Evolutionary conservation across 2,113 vertebrate genomes (phyloP), one percentile per base, ranked within the genome.

Genomic region (Origma solitaria): DNA sequence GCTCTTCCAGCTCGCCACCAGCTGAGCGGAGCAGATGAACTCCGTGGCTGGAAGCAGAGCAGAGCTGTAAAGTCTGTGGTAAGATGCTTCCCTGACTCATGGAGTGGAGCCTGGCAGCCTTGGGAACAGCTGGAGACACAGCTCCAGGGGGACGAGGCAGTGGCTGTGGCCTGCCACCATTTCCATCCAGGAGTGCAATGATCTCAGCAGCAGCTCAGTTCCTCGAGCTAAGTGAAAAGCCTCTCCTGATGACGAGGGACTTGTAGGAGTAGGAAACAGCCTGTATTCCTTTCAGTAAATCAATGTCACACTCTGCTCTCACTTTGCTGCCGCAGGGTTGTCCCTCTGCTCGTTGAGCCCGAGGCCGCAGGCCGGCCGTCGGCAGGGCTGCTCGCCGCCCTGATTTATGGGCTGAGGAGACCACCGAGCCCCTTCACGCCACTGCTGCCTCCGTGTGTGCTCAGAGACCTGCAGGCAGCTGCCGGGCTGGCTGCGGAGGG

Each of bases 121-220:
- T 2, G 1, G 86, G 86, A 57, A 47, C 78, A 25, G 92, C 94
- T 83, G 76, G 81, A 86, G 90, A 56, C 8, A 1, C 13, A 91
- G 83, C 50, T 25, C 47, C 78, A 25, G 73, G 0, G 66, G 64
- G 35, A 75, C 51, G 17, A 35, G 62, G 38, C 72, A 19, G 37
- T 1, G 3, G 45, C 75, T 3, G 1, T 1, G 1, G 15, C 0
- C 0, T 65, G 66, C 66, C 38, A 31, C 4, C 0, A 18, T 73
- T 82, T 71, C 75, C 53, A 49, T 51, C 61, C 35, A 15, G 81
- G 70, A 65, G 37, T 45, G 31, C 60, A n/a, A 8, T 16, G 73
- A 77, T 35, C 72, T 73, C 76, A 70, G 85, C 4, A 6, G 27
- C 15, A 68, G 49, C 53, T 82, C 5, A 0, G 14, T 38, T 89